A percentile compares a stretch with the other conserved stretches of the same genome.
phyloP scores from a whole-genome alignment of 2,888 invertebrate species.

The Neoitamus cyanurus region DNA sequence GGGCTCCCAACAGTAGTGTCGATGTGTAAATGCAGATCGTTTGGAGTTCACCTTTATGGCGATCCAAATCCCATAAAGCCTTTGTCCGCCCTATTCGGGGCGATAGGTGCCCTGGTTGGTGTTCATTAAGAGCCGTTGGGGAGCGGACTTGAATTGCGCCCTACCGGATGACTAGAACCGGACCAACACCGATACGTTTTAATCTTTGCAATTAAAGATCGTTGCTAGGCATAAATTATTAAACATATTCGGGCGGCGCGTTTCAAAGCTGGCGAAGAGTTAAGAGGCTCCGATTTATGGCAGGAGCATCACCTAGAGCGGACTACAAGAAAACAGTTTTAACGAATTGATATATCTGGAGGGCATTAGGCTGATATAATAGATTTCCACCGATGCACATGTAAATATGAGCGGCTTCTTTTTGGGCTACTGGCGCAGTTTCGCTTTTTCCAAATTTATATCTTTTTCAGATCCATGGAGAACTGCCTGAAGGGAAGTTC shows the following conservation, averaged over 20 bases:
- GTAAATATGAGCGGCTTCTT: constrained; percentile 17
- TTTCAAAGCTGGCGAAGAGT: background rate
- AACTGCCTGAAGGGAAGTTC: background rate
- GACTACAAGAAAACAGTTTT: constrained; percentile 34
- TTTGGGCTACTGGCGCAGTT: background rate
- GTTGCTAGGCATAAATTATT: constrained; percentile 10
- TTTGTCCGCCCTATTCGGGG: background rate
- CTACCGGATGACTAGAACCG: background rate
- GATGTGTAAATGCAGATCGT: background rate
- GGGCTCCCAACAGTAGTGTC: background rate
- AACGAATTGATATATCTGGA: constrained; percentile 24
- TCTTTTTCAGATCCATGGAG: background rate
- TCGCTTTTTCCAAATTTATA: background rate
- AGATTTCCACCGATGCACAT: background rate
- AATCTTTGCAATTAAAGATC: constrained; percentile 27
- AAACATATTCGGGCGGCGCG: background rate
- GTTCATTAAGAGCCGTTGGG: background rate
- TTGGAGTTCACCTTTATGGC: background rate
- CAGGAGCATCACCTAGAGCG: constrained; percentile 4
- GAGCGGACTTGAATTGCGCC: constrained; percentile 24
- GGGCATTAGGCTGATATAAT: background rate
- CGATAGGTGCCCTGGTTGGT: constrained; percentile 1
- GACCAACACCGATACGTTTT: background rate
- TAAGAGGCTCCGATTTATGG: constrained; percentile 29
- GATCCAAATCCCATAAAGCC: constrained; percentile 3